These are phyloP conservation scores for Poecilia latipinna DNA, from an alignment of 2,113 vertebrate genomes.

Conservation along the genomic window DNA sequence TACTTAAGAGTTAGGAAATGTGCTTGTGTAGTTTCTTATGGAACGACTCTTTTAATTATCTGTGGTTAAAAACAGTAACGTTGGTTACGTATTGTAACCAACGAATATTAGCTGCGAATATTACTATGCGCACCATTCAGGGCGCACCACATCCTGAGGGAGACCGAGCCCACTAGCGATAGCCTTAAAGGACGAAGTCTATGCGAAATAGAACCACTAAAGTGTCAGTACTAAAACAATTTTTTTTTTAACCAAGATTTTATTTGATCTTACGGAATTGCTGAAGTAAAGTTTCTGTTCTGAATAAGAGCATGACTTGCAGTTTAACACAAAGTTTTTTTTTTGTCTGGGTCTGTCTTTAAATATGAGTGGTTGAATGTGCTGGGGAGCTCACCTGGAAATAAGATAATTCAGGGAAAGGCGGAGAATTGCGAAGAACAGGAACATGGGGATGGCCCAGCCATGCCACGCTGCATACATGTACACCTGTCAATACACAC, in stretches of 20 bases:
- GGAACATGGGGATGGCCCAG: constrained; percentile 97
- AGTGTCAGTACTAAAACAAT: no score
- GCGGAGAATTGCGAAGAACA: constrained; percentile 95
- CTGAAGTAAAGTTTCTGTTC: not conserved
- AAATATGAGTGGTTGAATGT: not conserved
- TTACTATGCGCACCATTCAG: no score
- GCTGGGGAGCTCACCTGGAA: constrained; percentile 81
- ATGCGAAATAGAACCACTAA: no score
- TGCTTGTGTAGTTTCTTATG: no score
- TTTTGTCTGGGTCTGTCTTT: not conserved
- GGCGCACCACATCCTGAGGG: no score
- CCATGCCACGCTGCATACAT: constrained; percentile 97
- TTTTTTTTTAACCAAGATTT: not conserved
- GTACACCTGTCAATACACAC: constrained; percentile 84
- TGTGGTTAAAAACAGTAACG: no score
- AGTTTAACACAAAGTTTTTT: not conserved
- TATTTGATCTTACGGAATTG: not conserved
- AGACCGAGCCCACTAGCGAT: no score
- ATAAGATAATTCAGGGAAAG: constrained; percentile 99
- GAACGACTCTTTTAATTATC: no score
- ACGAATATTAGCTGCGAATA: no score
- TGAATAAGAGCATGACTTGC: not conserved
- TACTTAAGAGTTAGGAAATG: no score
- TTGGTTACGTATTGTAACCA: no score
- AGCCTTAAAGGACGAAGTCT: no score